Percentiles rank a stretch among this genome's conserved stretches.
These are phyloP conservation scores for Mythimna albipuncta DNA, from an alignment of 2,888 invertebrate genomes.

Conservation along the genomic window DNA sequence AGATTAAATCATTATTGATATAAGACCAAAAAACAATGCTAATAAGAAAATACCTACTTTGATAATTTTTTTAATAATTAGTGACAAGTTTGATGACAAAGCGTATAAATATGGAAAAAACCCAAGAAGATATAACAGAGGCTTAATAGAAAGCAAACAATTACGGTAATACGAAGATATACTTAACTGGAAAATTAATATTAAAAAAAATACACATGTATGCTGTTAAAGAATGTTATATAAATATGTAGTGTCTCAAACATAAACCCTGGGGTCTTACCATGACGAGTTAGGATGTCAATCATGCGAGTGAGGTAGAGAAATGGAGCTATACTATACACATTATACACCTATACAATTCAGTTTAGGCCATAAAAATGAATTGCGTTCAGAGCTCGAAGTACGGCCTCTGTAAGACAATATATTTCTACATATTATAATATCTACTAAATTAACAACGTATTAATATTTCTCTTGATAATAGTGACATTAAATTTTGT, in stretches of 20 bases:
- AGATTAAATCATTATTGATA: background rate
- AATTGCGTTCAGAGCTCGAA: too few species aligned
- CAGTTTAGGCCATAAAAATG: too few species aligned
- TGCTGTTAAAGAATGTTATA: too few species aligned
- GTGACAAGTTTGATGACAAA: background rate
- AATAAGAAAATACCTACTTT: background rate
- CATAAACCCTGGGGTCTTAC: too few species aligned
- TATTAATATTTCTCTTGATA: background rate
- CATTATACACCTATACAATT: too few species aligned
- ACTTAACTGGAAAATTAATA: background rate
- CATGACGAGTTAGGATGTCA: too few species aligned
- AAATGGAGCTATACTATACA: too few species aligned
- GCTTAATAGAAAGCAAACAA: background rate
- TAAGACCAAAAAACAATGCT: background rate
- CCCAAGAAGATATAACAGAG: background rate
- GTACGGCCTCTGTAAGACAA: too few species aligned
- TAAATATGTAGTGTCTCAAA: too few species aligned
- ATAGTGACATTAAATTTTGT: conserved; percentile 1
- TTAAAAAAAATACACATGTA: background rate
- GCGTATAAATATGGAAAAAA: background rate
- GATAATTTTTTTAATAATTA: background rate
- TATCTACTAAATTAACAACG: background rate
- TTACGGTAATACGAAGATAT: background rate
- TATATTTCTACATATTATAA: too few species aligned
- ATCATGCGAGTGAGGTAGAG: too few species aligned